Percentiles rank a stretch among this genome's conserved stretches.
phyloP scores from a whole-genome alignment of 2,113 vertebrate genomes.

The Rhabdomys dilectus region DNA sequence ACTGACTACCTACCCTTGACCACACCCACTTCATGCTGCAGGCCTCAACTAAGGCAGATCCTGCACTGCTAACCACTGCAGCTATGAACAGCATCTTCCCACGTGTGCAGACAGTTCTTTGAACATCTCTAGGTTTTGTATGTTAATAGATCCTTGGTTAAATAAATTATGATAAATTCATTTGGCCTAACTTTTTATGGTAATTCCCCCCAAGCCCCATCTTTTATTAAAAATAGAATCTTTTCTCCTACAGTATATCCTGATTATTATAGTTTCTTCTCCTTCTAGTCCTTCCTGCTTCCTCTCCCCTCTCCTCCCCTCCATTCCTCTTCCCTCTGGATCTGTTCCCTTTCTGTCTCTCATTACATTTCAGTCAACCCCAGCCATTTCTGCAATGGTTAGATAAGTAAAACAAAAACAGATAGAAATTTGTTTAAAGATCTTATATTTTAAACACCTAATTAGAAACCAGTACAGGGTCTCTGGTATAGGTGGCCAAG shows the following conservation, averaged over 20 bases:
- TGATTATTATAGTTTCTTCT: not conserved
- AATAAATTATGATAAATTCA: not conserved
- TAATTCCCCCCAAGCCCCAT: not conserved
- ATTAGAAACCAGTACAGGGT: constrained; percentile 56
- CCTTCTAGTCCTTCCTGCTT: not conserved
- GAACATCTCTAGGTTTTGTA: not conserved
- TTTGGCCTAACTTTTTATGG: not conserved
- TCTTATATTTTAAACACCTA: constrained; percentile 23
- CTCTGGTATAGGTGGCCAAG: not conserved
- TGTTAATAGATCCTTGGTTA: not conserved
- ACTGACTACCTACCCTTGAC: too few species aligned
- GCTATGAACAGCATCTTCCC: not conserved
- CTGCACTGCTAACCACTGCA: not conserved
- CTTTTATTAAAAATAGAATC: not conserved
- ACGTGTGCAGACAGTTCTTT: not conserved
- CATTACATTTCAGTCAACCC: not conserved
- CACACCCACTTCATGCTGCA: not conserved
- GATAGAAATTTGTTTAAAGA: constrained; percentile 63
- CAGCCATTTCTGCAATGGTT: constrained; percentile 19
- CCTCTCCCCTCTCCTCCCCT: not conserved
- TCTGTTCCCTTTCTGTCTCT: not conserved
- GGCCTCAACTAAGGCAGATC: not conserved
- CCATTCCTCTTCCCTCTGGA: not conserved
- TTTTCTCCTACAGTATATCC: not conserved
- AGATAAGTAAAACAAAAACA: constrained; percentile 36